Conservation (phyloP, 2,113 vertebrate genomes). For the Mobula hypostoma region DNA sequence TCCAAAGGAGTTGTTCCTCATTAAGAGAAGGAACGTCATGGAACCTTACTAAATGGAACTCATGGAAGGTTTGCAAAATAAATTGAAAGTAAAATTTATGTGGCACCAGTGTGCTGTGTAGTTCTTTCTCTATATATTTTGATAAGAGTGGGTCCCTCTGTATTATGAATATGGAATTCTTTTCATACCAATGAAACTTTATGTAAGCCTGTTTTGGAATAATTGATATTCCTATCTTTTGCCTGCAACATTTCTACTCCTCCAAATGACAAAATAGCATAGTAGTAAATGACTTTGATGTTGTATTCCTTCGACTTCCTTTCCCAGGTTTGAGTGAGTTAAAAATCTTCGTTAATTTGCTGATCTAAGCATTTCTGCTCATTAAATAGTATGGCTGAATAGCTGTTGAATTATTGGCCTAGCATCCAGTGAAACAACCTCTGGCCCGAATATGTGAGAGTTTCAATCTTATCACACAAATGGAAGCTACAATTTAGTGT, state of each 20-base stretch:
- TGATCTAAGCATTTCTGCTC: background rate
- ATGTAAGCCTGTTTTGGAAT: background rate
- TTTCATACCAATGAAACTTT: background rate
- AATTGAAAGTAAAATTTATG: background rate
- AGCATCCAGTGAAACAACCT: no score
- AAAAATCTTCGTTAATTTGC: background rate
- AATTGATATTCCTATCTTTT: background rate
- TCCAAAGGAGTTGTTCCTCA: background rate
- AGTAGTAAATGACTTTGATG: background rate
- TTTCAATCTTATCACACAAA: no score
- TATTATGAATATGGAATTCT: background rate
- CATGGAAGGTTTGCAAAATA: background rate
- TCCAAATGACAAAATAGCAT: background rate
- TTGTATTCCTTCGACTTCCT: background rate
- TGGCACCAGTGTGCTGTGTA: background rate
- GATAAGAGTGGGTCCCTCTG: background rate
- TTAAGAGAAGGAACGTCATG: background rate
- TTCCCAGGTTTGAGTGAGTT: background rate
- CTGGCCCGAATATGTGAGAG: no score
- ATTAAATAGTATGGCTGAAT: background rate
- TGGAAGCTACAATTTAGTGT: no score
- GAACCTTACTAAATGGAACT: background rate
- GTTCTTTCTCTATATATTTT: background rate
- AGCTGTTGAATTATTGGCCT: background rate
- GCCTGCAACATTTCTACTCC: background rate